Base-by-base conservation (phyloP, 2,888 invertebrate genomes). In the Drosophila quinaria region DNA sequence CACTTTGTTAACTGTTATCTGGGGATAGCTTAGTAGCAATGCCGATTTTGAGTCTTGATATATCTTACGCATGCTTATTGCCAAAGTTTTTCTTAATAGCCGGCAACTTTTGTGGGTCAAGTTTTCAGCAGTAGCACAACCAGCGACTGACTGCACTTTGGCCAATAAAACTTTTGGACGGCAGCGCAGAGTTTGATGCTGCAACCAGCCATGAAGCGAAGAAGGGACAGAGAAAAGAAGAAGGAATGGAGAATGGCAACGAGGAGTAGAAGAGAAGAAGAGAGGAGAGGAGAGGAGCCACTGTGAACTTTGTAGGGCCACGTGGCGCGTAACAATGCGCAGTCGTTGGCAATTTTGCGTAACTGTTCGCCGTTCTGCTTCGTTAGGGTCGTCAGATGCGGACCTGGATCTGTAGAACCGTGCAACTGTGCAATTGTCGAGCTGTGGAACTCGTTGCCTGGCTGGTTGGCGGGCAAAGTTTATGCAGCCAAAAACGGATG, bases 271-370 rank as follows among this genome's bases (percentile, higher is more conserved):
- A 13, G 15, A 37, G 8, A n/a, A n/a, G n/a, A n/a, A n/a, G n/a
- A n/a, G n/a, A n/a, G n/a, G n/a, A 60, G 44, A 41, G 49, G 15
- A 4, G 29, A 15, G n/a, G 3, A 25, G 11, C 17, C 33, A 8
- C 33, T 33, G 51, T 44, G 63, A 79, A 80, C 80, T 88, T 88
- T 87, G 84, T 83, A 39, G 47, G 52, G 70, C 68, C 84, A 86
- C 77, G 88, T 86, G 88, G 87, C 89, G 81, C 85, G 75, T 80
- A 89, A 88, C 83, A 84, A 89, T 73, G 81, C 84, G 67, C 74
- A 86, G 78, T 83, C 78, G 87, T 78, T 87, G 84, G 87, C 87
- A 88, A 83, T 83, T 86, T 87, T 80, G 83, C 89, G 89, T 88
- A 88, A 83, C 87, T 86, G 84, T 75, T 74, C 74, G 70, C 59